These are phyloP conservation scores for Ferdinandea cuprea DNA, from an alignment of 2,888 invertebrate genomes.

Conservation along the genomic window DNA sequence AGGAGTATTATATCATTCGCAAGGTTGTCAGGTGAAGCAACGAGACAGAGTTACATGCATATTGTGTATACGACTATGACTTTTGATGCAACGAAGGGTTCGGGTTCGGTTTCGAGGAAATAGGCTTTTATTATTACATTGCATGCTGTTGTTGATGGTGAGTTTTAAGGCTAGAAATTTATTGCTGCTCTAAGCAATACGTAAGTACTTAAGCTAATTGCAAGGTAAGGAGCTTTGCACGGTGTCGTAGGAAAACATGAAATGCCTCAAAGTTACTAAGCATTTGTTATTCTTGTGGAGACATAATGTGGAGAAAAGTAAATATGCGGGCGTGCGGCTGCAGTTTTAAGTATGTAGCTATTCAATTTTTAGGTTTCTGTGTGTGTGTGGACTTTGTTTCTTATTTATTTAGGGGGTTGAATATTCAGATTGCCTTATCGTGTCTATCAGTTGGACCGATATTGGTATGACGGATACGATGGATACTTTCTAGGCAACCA, in stretches of 20 bases:
- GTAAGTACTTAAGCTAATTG: slow-evolving; percentile 49
- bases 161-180: slow-evolving; percentile 20
- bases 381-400: too few species aligned
- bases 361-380: not conserved
- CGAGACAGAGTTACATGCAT: slow-evolving; percentile 15
- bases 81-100: not conserved
- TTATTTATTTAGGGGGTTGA: too few species aligned
- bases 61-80: not conserved
- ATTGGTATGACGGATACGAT: too few species aligned
- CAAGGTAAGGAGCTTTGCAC: slow-evolving; percentile 12
- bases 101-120: slow-evolving; percentile 2
- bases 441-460: too few species aligned
- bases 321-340: slow-evolving; percentile 1
- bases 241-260: not conserved
- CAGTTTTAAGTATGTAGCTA: too few species aligned
- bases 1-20: slow-evolving; percentile 3
- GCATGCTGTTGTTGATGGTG: slow-evolving; percentile 14
- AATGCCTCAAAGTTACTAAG: not conserved
- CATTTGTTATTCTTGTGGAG: slow-evolving; percentile 1
- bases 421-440: too few species aligned
- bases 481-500: too few species aligned
- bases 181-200: slow-evolving; percentile 13
- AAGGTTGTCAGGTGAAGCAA: slow-evolving; percentile 36
- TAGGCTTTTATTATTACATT: slow-evolving; percentile 19
- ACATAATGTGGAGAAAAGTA: not conserved